phyloP scores from a whole-genome alignment of 2,888 invertebrate species.

The Eupithecia exiguata region DNA sequence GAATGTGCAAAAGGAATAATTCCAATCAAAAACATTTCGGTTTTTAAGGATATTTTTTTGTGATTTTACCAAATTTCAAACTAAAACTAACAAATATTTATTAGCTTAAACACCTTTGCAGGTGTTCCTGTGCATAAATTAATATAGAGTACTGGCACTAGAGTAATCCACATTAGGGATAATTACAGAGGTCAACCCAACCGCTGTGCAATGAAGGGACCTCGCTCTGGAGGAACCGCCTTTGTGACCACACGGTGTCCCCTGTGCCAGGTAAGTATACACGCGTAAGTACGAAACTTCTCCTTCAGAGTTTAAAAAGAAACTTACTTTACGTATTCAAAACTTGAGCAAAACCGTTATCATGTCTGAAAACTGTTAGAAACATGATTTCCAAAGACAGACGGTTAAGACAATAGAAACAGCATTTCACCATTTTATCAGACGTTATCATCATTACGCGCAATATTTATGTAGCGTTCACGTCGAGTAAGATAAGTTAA shows the following conservation, averaged over 20 bases:
- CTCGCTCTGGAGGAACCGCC: too few relatives aligned
- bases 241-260: too few relatives aligned
- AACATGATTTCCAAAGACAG: background rate
- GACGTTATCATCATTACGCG: background rate
- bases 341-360: background rate
- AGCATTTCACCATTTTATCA: conserved; percentile 12
- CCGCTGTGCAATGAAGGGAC: too few relatives aligned
- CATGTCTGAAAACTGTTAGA: background rate
- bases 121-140: background rate
- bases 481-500: conserved; percentile 7
- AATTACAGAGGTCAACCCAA: too few relatives aligned
- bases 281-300: too few relatives aligned
- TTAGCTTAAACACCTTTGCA: background rate
- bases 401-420: background rate
- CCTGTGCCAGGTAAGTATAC: too few relatives aligned
- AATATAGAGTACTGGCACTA: too few relatives aligned
- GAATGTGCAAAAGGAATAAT: background rate
- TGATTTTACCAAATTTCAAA: background rate
- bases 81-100: background rate
- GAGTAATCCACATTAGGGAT: too few relatives aligned
- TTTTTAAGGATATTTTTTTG: background rate
- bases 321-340: too few relatives aligned
- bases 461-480: conserved; percentile 15
- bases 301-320: background rate
- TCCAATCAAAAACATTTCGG: background rate